Conservation (phyloP, 2,797 vertebrate species). For the Esox masquinongy region DNA sequence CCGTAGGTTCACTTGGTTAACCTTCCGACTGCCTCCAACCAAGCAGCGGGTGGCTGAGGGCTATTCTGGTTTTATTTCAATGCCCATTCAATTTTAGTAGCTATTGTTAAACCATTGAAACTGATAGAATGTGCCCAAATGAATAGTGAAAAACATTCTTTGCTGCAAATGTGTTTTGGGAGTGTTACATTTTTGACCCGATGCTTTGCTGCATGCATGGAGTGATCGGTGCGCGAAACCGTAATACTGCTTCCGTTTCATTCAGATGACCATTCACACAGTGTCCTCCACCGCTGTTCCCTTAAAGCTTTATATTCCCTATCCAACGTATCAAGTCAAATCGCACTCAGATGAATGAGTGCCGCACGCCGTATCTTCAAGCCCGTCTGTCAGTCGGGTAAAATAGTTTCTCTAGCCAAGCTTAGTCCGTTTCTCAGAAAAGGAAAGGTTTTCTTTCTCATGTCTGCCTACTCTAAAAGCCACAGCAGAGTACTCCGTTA, state of each 20-base stretch:
- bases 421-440: background rate
- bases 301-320: background rate
- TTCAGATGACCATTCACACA: background rate
- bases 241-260: background rate
- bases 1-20: background rate
- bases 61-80: too few species aligned
- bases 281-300: background rate
- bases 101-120: too few species aligned
- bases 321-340: background rate
- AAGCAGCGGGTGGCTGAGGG: too few species aligned
- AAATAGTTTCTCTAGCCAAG: background rate
- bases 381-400: background rate
- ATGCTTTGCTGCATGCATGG: background rate
- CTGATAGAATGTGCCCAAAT: too few species aligned
- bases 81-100: too few species aligned
- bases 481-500: background rate
- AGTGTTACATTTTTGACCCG: background rate
- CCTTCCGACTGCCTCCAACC: background rate
- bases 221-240: background rate
- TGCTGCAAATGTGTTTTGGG: background rate
- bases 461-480: background rate
- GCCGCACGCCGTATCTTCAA: background rate
- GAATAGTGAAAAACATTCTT: background rate
- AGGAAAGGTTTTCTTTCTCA: background rate
- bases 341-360: background rate